Evolutionary conservation across 37 sponge, comb jelly and placozoan genomes (phyloP).

Genomic region (Axinella damicornis): DNA sequence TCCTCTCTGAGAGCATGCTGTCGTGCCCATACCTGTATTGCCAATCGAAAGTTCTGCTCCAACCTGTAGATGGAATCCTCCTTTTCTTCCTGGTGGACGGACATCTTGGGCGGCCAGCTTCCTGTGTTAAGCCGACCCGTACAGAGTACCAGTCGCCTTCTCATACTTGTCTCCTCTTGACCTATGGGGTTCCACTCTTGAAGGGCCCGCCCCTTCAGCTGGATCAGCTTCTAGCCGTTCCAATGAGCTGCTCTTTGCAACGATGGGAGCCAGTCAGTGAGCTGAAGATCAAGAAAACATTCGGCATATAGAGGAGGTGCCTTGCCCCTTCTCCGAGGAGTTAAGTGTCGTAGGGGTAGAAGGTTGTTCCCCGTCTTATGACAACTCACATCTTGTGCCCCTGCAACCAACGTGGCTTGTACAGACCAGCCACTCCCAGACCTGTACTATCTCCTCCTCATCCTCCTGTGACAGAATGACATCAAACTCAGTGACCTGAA

Average conservation of each 20-base stretch:
- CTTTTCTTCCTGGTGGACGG: slow-evolving; percentile 40
- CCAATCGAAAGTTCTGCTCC: slow-evolving; percentile 42
- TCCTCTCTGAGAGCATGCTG: slow-evolving; percentile 12
- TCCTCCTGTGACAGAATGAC: too few relatives aligned
- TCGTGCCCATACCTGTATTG: slow-evolving; percentile 59
- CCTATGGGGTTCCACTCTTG: slow-evolving; percentile 56
- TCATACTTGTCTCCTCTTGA: slow-evolving; percentile 8
- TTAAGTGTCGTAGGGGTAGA: too few relatives aligned
- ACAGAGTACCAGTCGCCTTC: slow-evolving; percentile 1
- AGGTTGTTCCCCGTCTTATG: too few relatives aligned
- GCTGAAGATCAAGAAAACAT: slow-evolving; percentile 13
- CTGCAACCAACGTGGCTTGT: too few relatives aligned
- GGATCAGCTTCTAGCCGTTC: slow-evolving; percentile 50
- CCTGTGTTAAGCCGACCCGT: slow-evolving; percentile 55
- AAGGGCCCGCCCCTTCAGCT: slow-evolving; percentile 46
- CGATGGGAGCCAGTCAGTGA: slow-evolving; percentile 55
- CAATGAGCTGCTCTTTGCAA: slow-evolving; percentile 42
- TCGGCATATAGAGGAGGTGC: slow-evolving; percentile 47
- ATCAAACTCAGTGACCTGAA: not conserved
- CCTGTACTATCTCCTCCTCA: too few relatives aligned
- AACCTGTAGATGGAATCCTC: slow-evolving; percentile 38
- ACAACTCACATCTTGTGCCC: too few relatives aligned
- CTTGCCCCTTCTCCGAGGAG: not conserved
- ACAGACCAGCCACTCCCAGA: too few relatives aligned
- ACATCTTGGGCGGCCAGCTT: slow-evolving; percentile 67